Evolutionary conservation across 2,113 vertebrate genomes (phyloP).

Genomic region (Nibea albiflora): DNA sequence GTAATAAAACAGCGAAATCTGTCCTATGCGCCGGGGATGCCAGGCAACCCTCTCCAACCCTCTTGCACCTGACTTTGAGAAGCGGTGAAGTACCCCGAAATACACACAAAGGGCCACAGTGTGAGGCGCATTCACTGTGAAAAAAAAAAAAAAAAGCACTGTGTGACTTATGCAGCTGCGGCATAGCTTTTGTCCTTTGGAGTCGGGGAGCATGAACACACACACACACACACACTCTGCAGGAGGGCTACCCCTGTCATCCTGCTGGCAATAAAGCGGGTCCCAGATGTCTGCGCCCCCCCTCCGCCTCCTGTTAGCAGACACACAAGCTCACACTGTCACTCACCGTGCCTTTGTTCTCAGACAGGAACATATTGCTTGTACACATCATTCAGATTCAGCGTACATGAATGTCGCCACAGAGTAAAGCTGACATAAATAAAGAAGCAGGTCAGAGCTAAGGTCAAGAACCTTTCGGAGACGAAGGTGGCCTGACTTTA

Average conservation of each 20-base stretch:
- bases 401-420: conserved; percentile 4
- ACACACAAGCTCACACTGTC: conserved; percentile 50
- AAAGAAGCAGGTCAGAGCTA: neutral
- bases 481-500: neutral
- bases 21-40: neutral
- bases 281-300: conserved; percentile 67
- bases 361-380: conserved; percentile 33
- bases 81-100: conserved; percentile 10
- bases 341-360: conserved; percentile 60
- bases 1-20: neutral
- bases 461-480: neutral
- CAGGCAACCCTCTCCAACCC: neutral
- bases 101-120: conserved; percentile 38
- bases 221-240: conserved; percentile 24
- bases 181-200: conserved; percentile 58
- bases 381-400: conserved; percentile 11
- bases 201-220: conserved; percentile 32
- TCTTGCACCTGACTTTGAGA: conserved; percentile 22
- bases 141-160: neutral
- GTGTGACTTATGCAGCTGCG: conserved; percentile 44
- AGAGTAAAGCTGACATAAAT: neutral
- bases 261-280: conserved; percentile 49
- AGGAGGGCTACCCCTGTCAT: conserved; percentile 60
- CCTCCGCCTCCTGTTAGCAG: conserved; percentile 14
- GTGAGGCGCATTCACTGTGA: neutral